Base-by-base conservation (phyloP, 2,888 invertebrate species). In the Patella ulyssiponensis region DNA sequence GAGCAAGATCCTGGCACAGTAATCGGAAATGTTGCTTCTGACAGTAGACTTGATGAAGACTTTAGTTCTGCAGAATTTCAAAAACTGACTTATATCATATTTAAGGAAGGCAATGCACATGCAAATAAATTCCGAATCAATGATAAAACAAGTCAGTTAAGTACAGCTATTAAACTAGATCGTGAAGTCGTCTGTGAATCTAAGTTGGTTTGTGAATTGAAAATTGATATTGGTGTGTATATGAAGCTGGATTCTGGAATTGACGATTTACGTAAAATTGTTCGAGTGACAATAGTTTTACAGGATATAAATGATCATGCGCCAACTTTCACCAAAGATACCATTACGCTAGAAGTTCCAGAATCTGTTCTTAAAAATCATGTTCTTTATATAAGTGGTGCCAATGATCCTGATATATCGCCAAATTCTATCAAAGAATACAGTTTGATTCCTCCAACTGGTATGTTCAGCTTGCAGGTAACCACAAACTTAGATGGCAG, bases 241-340 rank as follows among this genome's bases (percentile, higher is more conserved):
- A 64, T 64, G 20, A 64, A 64, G 23, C 64, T 23, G 64, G 23
- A 4, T 23, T 23, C 64, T 64, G 64, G 64, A 23, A 64, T 64
- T 64, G 64, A 64, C 14, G 23, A 64, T 64, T 23, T 64, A 33
- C 54, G 33, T n/a, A 72, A 53, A 73, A 72, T 76, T 4, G 64
- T 76, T 17, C 72, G 56, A 56, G 71, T 76, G 27, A 27, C 52
- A 17, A 58, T 83, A 9, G 20, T 64, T 17, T 70, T 88, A 1
- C 80, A 84, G 20, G 88, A 87, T 78, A 84, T 85, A 54, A 88
- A 88, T 78, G 88, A 88, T 77, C 87, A 88, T 75, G 75, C 84
- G 3, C 88, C 88, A 23, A 76, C 76, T 17, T 87, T 88, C 74
- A 85, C 86, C 2, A 78, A 82, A 23, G 74, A 78, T 2, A 81